Evolutionary conservation across 1,140 invertebrate genomes (phyloP), one percentile per base, ranked within the genome.

Genomic region (Euura lappo): DNA sequence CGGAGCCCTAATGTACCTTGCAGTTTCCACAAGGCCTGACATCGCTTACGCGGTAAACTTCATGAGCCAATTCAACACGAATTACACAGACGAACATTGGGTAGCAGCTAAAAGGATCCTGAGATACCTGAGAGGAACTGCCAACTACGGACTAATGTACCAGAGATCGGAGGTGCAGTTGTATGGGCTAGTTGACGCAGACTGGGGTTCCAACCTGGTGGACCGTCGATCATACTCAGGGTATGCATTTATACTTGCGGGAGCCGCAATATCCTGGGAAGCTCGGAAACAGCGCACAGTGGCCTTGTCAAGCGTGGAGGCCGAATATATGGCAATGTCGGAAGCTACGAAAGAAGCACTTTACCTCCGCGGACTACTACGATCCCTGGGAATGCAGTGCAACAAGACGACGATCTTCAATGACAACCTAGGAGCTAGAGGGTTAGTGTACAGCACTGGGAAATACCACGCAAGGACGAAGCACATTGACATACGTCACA

Each of bases 311-410:
- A 28, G 28, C 28, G 28, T 28, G 71, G 86, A 88, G 71, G 79
- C 85, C 5, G 87, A 88, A 69, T 89, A 87, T 71, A 79, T 83
- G 47, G 83, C 84, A 0, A 72, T 85, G 2, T 6, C 78, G 1
- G 78, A 85, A 28, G 75, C 73, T 6, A 67, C 78, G 0, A 84
- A 81, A 67, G 85, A 86, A 70, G 73, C 77, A 3, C 75, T 84
- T 8, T 84, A 81, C 76, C 70, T 86, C 44, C 79, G 70, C 69
- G 76, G 74, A 10, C 77, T 83, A 2, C 73, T 82, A 44, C 43
- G 47, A 13, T 77, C 73, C 11, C 51, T 77, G 44, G 66, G 28
- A 72, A 6, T 51, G 28, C 2, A 28, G 2, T 65, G 8, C 68
- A 67, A 45, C 7, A 28, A 28, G 28, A n/a, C 64, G 4, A 72